Evolutionary conservation across 2,888 invertebrate genomes (phyloP), one percentile per base, ranked within the genome.

Genomic region (Zhengitettix transpicula): DNA sequence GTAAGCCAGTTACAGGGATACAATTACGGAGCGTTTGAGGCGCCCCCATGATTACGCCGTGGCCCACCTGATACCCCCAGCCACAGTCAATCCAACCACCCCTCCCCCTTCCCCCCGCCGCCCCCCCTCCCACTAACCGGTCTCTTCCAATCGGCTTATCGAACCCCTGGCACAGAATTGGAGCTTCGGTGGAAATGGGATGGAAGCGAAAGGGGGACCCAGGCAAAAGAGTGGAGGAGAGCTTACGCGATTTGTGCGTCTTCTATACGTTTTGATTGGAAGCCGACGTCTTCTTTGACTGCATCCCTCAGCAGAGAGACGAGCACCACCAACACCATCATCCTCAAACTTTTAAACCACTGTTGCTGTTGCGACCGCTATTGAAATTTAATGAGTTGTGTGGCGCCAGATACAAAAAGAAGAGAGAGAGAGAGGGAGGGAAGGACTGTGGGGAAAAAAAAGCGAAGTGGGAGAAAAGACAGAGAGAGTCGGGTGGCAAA

Each of bases 101-200:
- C 58, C 40, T 55, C 28, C 28, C 28, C 28, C 28, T 28, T 7
- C 28, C 28, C 28, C 2, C 28, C 28, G n/a, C n/a, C n/a, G n/a
- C n/a, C n/a, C n/a, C n/a, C n/a, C n/a, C n/a, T n/a, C n/a, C n/a
- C n/a, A n/a, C n/a, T n/a, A n/a, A n/a, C 28, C 52, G 51, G 52
- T 40, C 41, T 15, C 54, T 60, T 55, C 56, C 60, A 60, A 62
- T 62, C 60, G 58, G 62, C 62, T 62, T 62, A 62, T 62, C 62
- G 62, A 60, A 57, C 58, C 58, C 55, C 58, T 55, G 42, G 58
- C 58, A 58, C 58, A 61, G 61, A 61, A 61, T 61, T 61, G 61
- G 52, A 60, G 60, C 57, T 60, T 60, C 57, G 40, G 47, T n/a
- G 52, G 58, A 56, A 59, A 61, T 61, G 56, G 61, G 58, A 59